A percentile compares a stretch with the other conserved stretches of the same genome.
Conservation (phyloP, 2,113 vertebrate genomes). For the Carettochelys insculpta region DNA sequence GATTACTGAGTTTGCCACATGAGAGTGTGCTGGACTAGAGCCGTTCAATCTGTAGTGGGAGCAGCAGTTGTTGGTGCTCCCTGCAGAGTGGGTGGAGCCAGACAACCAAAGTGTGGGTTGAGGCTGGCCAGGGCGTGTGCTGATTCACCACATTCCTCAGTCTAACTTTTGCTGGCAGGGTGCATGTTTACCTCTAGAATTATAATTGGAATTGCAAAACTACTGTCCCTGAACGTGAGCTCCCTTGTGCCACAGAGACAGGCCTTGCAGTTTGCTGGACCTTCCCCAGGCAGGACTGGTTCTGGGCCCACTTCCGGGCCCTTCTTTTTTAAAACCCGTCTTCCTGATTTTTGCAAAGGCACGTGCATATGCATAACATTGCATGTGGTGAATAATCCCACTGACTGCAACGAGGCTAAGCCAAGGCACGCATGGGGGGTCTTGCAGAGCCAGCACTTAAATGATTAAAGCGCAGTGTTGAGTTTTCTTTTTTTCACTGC, state of each 20-base stretch:
- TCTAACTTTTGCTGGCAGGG: neutral
- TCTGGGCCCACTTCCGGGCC: too few relatives aligned
- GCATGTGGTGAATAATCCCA: neutral
- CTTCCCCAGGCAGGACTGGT: neutral
- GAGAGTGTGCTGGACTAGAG: too few relatives aligned
- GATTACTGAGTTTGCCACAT: too few relatives aligned
- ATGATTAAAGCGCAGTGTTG: neutral
- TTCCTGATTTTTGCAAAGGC: neutral
- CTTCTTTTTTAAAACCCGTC: neutral
- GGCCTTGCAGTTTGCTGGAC: neutral
- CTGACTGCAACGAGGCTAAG: neutral
- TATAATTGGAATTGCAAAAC: neutral
- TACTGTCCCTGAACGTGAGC: neutral
- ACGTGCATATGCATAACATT: neutral
- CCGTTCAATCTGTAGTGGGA: too few relatives aligned
- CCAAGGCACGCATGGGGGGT: neutral
- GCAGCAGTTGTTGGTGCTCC: neutral
- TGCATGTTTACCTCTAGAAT: too few relatives aligned
- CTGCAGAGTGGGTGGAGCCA: neutral
- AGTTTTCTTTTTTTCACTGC: neutral
- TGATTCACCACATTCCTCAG: neutral
- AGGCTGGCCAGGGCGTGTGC: neutral
- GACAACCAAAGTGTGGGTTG: neutral
- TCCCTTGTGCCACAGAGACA: neutral
- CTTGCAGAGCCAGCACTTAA: neutral